Evolutionary conservation across 2,797 vertebrate species (phyloP).

Genomic region (Fistularia tabacaria): DNA sequence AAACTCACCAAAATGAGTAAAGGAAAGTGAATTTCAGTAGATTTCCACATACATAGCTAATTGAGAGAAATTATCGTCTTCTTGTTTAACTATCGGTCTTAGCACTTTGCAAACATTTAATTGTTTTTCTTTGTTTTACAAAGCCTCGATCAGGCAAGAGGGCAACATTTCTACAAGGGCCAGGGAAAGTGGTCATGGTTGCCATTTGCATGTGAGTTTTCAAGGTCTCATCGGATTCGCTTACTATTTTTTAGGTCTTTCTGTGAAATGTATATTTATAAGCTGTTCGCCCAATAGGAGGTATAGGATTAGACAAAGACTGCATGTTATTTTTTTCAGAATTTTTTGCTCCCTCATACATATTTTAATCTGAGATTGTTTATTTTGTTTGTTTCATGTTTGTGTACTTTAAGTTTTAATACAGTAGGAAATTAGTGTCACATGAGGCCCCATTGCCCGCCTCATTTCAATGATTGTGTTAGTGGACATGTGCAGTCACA

Average conservation of each 20-base stretch:
- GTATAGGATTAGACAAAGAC: conserved; percentile 18
- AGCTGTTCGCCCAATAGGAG: conserved; percentile 10
- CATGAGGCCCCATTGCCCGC: conserved; percentile 42
- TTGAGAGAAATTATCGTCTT: no score
- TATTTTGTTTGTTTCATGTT: no score
- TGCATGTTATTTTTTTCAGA: conserved; percentile 5
- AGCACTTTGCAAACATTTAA: not conserved
- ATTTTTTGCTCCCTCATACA: conserved; percentile 2
- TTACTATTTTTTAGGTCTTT: conserved; percentile 4
- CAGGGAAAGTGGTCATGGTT: conserved; percentile 97
- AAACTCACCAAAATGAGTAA: no score
- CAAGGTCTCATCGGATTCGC: not conserved
- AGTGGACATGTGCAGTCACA: conserved; percentile 65
- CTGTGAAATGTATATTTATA: not conserved
- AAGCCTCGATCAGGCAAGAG: conserved; percentile 89
- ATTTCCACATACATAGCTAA: no score
- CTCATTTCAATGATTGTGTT: conserved; percentile 72
- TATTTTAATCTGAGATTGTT: not conserved
- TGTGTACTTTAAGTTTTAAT: no score
- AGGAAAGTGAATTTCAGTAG: no score
- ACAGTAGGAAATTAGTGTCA: conserved; percentile 21
- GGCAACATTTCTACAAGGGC: conserved; percentile 87
- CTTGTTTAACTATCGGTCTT: no score
- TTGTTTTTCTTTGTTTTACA: conserved; percentile 35
- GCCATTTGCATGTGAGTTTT: conserved; percentile 98